Base-by-base conservation (phyloP, 2,797 vertebrate genomes). In the Peromyscus eremicus region DNA sequence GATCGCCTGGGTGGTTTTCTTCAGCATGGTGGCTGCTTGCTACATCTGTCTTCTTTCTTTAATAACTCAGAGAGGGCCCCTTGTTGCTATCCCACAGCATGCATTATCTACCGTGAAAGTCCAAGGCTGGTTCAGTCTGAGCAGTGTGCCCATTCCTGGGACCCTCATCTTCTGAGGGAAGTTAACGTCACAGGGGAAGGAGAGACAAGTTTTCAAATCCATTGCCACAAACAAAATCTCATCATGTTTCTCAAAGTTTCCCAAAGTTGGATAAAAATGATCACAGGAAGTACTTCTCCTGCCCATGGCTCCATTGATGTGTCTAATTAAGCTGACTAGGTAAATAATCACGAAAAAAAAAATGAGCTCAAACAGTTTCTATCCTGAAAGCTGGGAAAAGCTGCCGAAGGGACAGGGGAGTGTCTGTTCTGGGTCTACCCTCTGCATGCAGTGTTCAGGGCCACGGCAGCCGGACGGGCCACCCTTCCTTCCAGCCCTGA, bases 401-500 rank as follows among this genome's bases (percentile, higher is more conserved):
- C 6, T 23, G 8, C 0, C 46, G 11, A 9, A 16, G 6, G 25
- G 11, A 32, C 66, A 34, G 52, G 62, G 37, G 29, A 21, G 10
- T 27, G 3, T 82, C 57, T 68, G 29, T 21, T 68, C 88, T 19
- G 62, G 80, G 34, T 75, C 64, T 17, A 23, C 16, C 71, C 34
- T 34, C 6, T 7, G 37, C 1, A 8, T 55, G 82, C 2, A 75
- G 55, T 6, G 12, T 19, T 52, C 55, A 40, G 71, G 40, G 40
- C 32, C 11, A 3, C 0, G 34, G 29, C 0, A 55, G 32, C 64
- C 8, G 10, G n/a, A 17, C n/a, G 0, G 9, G 43, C 34, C n/a
- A 0, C 1, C 57, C 83, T 2, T 9, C 11, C 29, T 52, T 9
- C 84, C 55, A 55, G 13, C 43, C 40, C 43, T 68, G 16, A 52